Percentiles rank a stretch among this genome's conserved stretches.
These are phyloP conservation scores for Galerucella calmariensis DNA, from an alignment of 2,888 invertebrate genomes.

Conservation along the genomic window DNA sequence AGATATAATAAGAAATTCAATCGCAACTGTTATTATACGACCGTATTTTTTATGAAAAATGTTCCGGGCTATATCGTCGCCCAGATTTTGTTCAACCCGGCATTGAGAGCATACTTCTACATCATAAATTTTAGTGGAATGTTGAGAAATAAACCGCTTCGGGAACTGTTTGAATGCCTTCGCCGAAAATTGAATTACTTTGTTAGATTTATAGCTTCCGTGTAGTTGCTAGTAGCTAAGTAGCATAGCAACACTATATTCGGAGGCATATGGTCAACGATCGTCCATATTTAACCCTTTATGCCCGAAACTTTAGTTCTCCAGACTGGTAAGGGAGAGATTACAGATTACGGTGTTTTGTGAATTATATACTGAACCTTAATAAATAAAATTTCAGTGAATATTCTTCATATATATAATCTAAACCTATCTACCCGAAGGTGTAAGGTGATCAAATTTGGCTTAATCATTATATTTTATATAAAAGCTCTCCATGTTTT, in stretches of 20 bases:
- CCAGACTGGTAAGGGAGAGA: neutral
- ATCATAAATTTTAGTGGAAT: slow-evolving; percentile 43
- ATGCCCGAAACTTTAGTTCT: neutral
- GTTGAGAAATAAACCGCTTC: slow-evolving; percentile 47
- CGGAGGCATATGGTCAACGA: slow-evolving; percentile 11
- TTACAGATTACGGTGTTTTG: neutral
- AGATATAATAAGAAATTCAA: too few species aligned
- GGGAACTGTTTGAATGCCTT: slow-evolving; percentile 44
- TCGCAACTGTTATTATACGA: too few species aligned
- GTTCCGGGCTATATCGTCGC: neutral
- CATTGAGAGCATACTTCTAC: slow-evolving; percentile 19
- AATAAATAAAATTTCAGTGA: neutral
- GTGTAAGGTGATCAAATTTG: too few species aligned
- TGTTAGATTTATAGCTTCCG: slow-evolving; percentile 45
- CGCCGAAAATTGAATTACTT: slow-evolving; percentile 50
- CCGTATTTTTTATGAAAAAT: neutral
- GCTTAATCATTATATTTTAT: too few species aligned
- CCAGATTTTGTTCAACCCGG: neutral
- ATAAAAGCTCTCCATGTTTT: too few species aligned
- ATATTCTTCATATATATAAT: too few species aligned
- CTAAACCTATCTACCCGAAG: too few species aligned
- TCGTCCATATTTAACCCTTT: slow-evolving; percentile 8
- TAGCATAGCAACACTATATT: slow-evolving; percentile 1
- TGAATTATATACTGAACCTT: neutral
- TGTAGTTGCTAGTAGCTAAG: slow-evolving; percentile 16